phyloP scores from a whole-genome alignment of 2,113 vertebrate species.

The Rostratula benghalensis region DNA sequence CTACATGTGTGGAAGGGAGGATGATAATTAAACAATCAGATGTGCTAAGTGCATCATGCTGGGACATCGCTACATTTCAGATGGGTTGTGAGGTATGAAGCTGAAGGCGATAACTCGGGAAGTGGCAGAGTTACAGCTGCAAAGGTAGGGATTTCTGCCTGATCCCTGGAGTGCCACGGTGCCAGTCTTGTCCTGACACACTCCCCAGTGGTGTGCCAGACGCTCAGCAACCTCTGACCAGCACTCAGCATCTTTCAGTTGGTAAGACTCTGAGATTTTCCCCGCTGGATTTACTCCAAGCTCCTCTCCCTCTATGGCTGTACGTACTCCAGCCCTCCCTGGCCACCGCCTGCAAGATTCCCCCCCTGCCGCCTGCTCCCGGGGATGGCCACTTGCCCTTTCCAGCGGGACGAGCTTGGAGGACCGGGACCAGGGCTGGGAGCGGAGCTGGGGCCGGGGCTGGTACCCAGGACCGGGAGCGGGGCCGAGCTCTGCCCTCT shows the following conservation, averaged over 20 bases:
- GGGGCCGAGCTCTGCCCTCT: background rate
- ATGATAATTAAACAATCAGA: constrained; percentile 48
- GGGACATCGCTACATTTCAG: background rate
- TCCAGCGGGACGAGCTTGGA: accelerated
- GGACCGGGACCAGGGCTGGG: accelerated
- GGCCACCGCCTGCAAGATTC: background rate
- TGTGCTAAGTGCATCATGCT: constrained; percentile 52
- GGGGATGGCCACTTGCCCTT: accelerated
- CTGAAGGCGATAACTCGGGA: background rate
- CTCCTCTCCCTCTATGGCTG: background rate
- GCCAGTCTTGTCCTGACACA: background rate
- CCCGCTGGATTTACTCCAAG: background rate
- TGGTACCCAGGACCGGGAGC: background rate
- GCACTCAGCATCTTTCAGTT: background rate
- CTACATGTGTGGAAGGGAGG: constrained; percentile 17
- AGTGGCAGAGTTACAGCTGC: background rate
- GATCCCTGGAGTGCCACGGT: background rate
- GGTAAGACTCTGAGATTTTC: background rate
- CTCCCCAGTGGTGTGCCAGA: background rate
- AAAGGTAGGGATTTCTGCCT: background rate
- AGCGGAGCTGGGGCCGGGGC: no score
- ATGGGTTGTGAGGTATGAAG: background rate
- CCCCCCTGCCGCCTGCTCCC: background rate
- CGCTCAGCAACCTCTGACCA: background rate
- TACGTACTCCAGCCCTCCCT: background rate